Evolutionary conservation across 1,140 invertebrate species (phyloP), one percentile per base, ranked within the genome.

Genomic region (Drosophila cardini): DNA sequence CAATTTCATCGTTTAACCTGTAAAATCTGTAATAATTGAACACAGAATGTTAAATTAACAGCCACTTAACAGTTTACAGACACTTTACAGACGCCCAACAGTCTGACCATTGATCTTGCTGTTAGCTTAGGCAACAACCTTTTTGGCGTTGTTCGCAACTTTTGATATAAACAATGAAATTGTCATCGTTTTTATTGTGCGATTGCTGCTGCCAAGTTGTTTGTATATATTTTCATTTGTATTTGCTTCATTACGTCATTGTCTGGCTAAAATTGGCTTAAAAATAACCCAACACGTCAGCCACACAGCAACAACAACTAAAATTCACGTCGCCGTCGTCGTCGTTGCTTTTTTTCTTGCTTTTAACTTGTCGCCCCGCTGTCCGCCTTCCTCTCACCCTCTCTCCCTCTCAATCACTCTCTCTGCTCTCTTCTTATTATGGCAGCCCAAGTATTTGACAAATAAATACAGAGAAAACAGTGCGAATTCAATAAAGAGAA

Each of bases 281-380:
- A 80, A 90, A 90, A 90, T 90, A 90, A 70, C 79, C 43, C 79
- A 90, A 90, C 86, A 86, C 86, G 86, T 86, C 81, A 90, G 83
- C 82, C 61, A 48, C 65, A 82, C 30, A 60, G 67, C 63, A 80
- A 58, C 60, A 86, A 61, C 13, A 58, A 76, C 64, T 76, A 84
- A 74, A 74, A 75, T 26, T 26, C 56, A 78, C 50, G 50, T 55
- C 70, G 26, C 32, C 42, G 69, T 42, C 52, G 63, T 72, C 46
- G 50, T 18, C 8, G 40, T 36, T 70, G 65, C 36, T 57, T 43
- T 38, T 43, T 2, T 18, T 76, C 61, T 13, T 42, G 36, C 56
- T 50, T 68, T 81, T 58, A 57, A 70, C 55, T 62, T 76, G 60
- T 79, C 62, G 77, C 42, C 30, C 55, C 26, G 10, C 34, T 42